A percentile compares a stretch with the other conserved stretches of the same genome.
phyloP scores from a whole-genome alignment of 2,113 vertebrate species.

The Ailuropoda melanoleuca region DNA sequence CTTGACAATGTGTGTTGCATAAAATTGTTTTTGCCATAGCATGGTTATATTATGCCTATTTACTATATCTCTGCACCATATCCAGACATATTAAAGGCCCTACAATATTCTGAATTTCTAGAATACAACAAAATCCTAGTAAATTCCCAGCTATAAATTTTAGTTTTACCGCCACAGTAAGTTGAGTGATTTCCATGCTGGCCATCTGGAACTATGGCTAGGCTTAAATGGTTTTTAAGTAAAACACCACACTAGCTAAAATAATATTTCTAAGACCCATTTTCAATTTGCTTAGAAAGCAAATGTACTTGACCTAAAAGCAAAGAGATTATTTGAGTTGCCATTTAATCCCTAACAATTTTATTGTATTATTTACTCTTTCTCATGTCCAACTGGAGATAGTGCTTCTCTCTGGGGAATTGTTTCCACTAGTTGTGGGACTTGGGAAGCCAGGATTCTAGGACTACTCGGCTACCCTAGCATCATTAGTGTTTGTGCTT shows the following conservation, averaged over 20 bases:
- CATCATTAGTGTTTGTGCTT: not conserved
- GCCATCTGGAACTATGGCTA: conserved; percentile 35
- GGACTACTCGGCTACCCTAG: not conserved
- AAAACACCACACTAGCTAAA: conserved; percentile 26
- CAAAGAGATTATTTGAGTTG: conserved; percentile 40
- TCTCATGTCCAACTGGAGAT: not conserved
- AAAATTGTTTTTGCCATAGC: not conserved
- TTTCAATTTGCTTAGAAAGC: conserved; percentile 50
- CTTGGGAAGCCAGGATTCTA: not conserved
- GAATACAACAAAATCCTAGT: conserved; percentile 8
- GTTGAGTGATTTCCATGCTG: conserved; percentile 29
- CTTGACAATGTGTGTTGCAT: not conserved
- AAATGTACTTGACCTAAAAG: conserved; percentile 22
- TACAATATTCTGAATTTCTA: conserved; percentile 31
- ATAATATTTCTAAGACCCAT: conserved; percentile 41
- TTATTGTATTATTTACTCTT: not conserved
- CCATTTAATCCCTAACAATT: conserved; percentile 37
- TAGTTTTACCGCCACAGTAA: not conserved
- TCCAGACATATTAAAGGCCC: not conserved
- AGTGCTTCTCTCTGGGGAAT: not conserved
- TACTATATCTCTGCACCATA: not conserved
- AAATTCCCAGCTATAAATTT: not conserved
- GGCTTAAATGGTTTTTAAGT: conserved; percentile 46
- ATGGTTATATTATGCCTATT: not conserved
- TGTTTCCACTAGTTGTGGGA: not conserved